These are phyloP conservation scores for Halichoeres trimaculatus DNA, from an alignment of 2,113 vertebrate genomes.

Conservation along the genomic window DNA sequence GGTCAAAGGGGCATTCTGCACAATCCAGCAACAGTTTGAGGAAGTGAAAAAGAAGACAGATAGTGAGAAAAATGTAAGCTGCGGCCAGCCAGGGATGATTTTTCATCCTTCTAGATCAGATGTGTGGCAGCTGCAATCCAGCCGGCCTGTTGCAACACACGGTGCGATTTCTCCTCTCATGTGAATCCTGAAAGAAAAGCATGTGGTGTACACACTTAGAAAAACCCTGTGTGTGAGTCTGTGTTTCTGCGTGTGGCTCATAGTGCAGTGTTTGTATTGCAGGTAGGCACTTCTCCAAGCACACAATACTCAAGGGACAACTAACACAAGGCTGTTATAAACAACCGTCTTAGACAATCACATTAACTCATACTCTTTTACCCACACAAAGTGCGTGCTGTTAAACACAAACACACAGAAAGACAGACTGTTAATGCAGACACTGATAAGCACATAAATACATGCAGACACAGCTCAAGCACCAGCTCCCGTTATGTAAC, in stretches of 20 bases:
- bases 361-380: neutral
- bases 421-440: constrained; percentile 10
- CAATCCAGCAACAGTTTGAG: constrained; percentile 35
- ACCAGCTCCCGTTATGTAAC: constrained; percentile 64
- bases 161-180: constrained; percentile 19
- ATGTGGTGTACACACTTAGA: neutral
- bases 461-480: constrained; percentile 47
- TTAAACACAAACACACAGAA: constrained; percentile 19
- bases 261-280: constrained; percentile 20
- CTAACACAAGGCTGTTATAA: constrained; percentile 4
- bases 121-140: constrained; percentile 25
- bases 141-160: constrained; percentile 7
- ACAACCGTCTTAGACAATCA: constrained; percentile 19
- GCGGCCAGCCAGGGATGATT: neutral
- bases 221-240: neutral
- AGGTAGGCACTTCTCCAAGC: neutral
- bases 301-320: constrained; percentile 1
- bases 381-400: neutral
- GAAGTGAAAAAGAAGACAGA: constrained; percentile 7
- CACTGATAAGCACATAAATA: constrained; percentile 32
- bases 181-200: constrained; percentile 1
- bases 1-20: constrained; percentile 33
- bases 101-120: constrained; percentile 12
- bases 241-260: neutral
- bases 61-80: neutral